These are phyloP conservation scores for Pedetes capensis DNA, from an alignment of 2,113 vertebrate genomes.

Conservation along the genomic window DNA sequence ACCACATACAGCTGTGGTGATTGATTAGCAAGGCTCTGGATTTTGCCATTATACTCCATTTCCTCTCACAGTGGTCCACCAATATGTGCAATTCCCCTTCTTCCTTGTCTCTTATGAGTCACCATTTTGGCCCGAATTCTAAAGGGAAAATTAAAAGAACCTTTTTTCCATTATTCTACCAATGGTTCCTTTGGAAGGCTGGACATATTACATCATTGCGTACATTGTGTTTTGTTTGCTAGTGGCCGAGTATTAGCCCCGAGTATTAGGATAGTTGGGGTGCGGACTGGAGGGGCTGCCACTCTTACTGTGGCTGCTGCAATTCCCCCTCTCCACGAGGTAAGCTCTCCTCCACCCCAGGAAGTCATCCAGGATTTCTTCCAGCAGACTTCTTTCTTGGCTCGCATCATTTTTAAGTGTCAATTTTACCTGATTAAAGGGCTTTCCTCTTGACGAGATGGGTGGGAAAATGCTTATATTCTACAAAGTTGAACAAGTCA, in stretches of 20 bases:
- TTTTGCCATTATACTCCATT: not conserved
- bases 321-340: too few species aligned
- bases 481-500: not conserved
- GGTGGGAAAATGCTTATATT: not conserved
- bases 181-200: not conserved
- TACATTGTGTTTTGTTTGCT: not conserved
- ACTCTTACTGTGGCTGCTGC: fast-evolving
- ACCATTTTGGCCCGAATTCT: not conserved
- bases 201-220: not conserved
- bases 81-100: not conserved
- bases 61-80: not conserved
- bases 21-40: fast-evolving
- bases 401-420: not conserved
- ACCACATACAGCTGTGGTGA: fast-evolving
- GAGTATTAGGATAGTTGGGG: too few species aligned
- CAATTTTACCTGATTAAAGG: not conserved
- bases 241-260: not conserved
- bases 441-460: not conserved
- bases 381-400: too few species aligned
- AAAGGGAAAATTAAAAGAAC: not conserved
- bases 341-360: not conserved
- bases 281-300: too few species aligned
- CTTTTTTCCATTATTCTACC: not conserved
- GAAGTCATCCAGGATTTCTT: not conserved
- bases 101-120: not conserved